Base-by-base conservation (phyloP, 2,797 vertebrate species). In the Spinus pinus region DNA sequence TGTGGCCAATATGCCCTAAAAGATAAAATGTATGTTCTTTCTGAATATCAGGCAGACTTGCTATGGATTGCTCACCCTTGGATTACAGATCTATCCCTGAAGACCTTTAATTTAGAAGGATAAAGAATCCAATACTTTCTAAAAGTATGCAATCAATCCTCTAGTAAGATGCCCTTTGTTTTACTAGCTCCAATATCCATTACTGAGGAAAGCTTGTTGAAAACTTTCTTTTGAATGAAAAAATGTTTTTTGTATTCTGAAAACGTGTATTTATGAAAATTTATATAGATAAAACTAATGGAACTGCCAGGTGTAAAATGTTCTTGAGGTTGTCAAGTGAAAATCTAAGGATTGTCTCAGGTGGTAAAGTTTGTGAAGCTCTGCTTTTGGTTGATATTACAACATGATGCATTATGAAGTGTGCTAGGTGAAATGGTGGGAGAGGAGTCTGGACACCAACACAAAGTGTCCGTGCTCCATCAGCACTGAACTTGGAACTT, bases 1-100 rank as follows among this genome's bases (percentile, higher is more conserved):
- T n/a, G 35, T 42, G 28, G 24, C 35, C n/a, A 73, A 11, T 21
- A 47, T 7, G 4, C 7, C 27, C n/a, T 35, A 9, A 67, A 81
- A 81, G 7, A 27, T 25, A 9, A 0, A 18, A 17, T 20, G 6
- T 31, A 0, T 64, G 7, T 33, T 80, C 2, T 56, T 58, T 86
- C 27, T 58, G 21, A 77, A 24, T 33, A 7, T 46, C 58, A 28
- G 22, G 7, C 30, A 67, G 21, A 16, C 10, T 44, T 47, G 16
- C 18, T 74, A 12, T 28, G 31, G 18, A 46, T 77, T 80, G 9
- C 7, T 80, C 9, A 9, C 47, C 31, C 28, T 60, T 60, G 46
- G 23, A 47, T 88, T 86, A n/a, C 15, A 58, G 22, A 53, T 35
- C 12, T 67, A 12, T 53, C 17, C 35, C 30, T 61, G 37, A 30